Evolutionary conservation across 2,113 vertebrate species (phyloP), one percentile per base, ranked within the genome.

Genomic region (Cricetomys ansorgei): DNA sequence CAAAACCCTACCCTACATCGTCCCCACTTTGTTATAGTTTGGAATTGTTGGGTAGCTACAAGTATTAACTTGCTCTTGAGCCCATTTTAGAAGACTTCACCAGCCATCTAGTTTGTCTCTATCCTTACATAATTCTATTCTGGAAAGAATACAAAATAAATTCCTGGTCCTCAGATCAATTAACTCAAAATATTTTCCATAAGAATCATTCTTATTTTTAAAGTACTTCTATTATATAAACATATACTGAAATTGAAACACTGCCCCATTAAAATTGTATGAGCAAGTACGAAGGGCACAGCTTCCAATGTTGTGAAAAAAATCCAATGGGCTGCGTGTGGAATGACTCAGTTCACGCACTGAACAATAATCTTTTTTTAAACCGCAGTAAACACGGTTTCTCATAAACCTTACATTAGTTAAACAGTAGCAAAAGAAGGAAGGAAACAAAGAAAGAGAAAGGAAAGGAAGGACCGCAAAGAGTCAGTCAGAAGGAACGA

Each of bases 141-240:
- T 43, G 69, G 83, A 87, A 96, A 59, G 11, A 90, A 76, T 45
- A 88, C 9, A 89, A 80, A 94, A 81, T 73, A 79, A 83, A 89
- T 79, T 86, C 1, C 73, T 84, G 25, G 7, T 45, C 5, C 48
- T n/a, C 70, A 48, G 5, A 43, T 59, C 3, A 75, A 12, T 0
- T 40, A 65, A 70, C 29, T 72, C 27, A 91, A 96, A 91, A 92
- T 79, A 59, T 77, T 84, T 73, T 85, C n/a, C 62, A 73, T 76
- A 86, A 48, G 15, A 85, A 72, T 91, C 43, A 50, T 43, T 67
- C 17, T 88, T 83, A 4, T 62, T 94, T 81, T 92, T 93, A 16
- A 59, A 40, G 53, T 59, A 81, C 23, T 59, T 27, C 37, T 55
- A n/a, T 57, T 3, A 62, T 9, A 53, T 62, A 8, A 31, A 89